phyloP scores from a whole-genome alignment of 2,113 vertebrate species.

The Melanerpes aurifrons region DNA sequence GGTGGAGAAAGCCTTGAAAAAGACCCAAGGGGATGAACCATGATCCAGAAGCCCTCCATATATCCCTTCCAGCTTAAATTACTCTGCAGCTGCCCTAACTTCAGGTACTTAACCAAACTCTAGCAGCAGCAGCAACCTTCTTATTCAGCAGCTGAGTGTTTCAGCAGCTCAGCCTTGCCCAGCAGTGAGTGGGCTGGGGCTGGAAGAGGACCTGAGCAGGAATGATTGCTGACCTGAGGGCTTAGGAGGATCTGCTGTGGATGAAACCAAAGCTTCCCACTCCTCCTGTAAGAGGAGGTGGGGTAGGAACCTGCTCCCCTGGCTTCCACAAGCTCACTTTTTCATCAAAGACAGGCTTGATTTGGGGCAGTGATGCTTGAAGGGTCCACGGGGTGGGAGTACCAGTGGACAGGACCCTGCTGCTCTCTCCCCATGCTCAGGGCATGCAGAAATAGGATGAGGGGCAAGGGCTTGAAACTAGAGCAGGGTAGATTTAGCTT shows the following conservation, averaged over 20 bases:
- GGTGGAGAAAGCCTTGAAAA: not conserved
- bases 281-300: not conserved
- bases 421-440: not conserved
- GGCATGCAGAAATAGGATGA: no score
- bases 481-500: no score
- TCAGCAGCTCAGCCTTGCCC: not conserved
- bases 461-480: no score
- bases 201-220: not conserved
- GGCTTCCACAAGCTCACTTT: not conserved
- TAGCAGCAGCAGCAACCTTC: not conserved
- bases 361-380: not conserved
- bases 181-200: no score
- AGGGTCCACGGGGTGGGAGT: fast-evolving
- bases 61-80: not conserved
- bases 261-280: not conserved
- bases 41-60: not conserved
- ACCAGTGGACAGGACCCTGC: not conserved
- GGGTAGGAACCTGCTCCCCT: not conserved
- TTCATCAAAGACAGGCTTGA: not conserved
- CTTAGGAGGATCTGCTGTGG: not conserved
- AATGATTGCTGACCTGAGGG: not conserved
- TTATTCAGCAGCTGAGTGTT: not conserved
- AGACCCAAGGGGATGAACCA: not conserved
- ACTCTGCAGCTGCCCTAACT: not conserved
- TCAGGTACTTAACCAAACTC: not conserved